A percentile compares a stretch with the other conserved stretches of the same genome.
Conservation (phyloP, 2,113 vertebrate species). For the Actinemys pallida region DNA sequence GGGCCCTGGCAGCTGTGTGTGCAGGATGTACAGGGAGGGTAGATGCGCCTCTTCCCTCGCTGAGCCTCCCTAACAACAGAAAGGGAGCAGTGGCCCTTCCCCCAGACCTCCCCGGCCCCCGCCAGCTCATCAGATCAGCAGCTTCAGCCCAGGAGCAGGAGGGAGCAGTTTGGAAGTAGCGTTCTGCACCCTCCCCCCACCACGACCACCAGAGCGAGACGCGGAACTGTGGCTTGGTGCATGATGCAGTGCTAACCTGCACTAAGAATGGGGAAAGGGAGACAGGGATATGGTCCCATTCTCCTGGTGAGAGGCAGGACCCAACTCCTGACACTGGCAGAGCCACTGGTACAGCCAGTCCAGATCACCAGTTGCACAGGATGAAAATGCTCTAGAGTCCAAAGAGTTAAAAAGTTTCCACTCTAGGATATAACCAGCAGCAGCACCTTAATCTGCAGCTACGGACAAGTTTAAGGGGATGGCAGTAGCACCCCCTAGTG, state of each 20-base stretch:
- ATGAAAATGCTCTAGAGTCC: neutral
- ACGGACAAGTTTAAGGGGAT: neutral
- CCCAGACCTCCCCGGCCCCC: neutral
- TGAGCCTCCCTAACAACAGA: neutral
- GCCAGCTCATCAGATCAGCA: neutral
- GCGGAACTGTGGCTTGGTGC: neutral
- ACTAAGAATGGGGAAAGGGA: neutral
- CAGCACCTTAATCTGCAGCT: neutral
- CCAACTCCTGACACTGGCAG: neutral
- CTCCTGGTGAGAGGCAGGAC: rapidly evolving
- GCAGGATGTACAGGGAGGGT: neutral
- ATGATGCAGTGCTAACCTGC: neutral
- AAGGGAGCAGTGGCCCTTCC: neutral
- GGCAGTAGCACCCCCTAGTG: neutral
- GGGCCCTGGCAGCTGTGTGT: neutral
- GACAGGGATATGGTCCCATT: rapidly evolving
- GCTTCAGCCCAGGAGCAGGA: neutral
- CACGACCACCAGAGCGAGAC: neutral
- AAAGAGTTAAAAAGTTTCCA: neutral
- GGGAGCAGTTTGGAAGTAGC: neutral
- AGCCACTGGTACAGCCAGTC: neutral
- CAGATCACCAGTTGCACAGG: neutral
- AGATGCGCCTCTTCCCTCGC: neutral
- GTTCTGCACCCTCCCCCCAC: neutral
- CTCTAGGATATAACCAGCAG: neutral